phyloP scores from a whole-genome alignment of 2,888 invertebrate genomes.

The Noctua janthe region DNA sequence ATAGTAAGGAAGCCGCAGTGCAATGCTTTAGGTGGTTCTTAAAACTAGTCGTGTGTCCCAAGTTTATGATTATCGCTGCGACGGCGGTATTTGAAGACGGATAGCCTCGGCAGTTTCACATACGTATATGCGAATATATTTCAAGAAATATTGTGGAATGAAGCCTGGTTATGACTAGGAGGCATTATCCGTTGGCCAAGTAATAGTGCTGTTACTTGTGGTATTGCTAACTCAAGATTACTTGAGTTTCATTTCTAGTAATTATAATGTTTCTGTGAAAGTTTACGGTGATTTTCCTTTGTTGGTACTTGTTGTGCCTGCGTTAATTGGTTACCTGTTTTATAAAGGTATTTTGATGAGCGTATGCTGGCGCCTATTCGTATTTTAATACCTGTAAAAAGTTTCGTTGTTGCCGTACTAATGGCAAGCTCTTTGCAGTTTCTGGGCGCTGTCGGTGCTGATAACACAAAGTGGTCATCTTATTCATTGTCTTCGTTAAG shows the following conservation, averaged over 20 bases:
- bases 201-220: conserved; percentile 24
- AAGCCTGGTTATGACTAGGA: conserved; percentile 60
- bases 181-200: conserved; percentile 59
- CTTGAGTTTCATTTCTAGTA: conserved; percentile 13
- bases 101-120: conserved; percentile 67
- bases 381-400: neutral
- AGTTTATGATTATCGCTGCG: conserved; percentile 77
- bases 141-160: conserved; percentile 58
- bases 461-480: neutral
- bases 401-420: neutral
- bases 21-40: conserved; percentile 72
- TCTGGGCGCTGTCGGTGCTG: neutral
- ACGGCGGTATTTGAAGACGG: conserved; percentile 72
- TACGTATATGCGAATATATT: conserved; percentile 63
- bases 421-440: conserved; percentile 6
- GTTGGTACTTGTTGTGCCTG: neutral
- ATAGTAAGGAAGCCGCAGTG: conserved; percentile 67
- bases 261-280: conserved; percentile 30
- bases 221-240: conserved; percentile 29
- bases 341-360: conserved; percentile 23
- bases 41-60: conserved; percentile 77
- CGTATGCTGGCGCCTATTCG: neutral
- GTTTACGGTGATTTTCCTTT: conserved; percentile 3
- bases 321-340: conserved; percentile 16
- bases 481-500: neutral